These are phyloP conservation scores for Lithophane leautieri DNA, from an alignment of 2,888 invertebrate species.

Conservation along the genomic window DNA sequence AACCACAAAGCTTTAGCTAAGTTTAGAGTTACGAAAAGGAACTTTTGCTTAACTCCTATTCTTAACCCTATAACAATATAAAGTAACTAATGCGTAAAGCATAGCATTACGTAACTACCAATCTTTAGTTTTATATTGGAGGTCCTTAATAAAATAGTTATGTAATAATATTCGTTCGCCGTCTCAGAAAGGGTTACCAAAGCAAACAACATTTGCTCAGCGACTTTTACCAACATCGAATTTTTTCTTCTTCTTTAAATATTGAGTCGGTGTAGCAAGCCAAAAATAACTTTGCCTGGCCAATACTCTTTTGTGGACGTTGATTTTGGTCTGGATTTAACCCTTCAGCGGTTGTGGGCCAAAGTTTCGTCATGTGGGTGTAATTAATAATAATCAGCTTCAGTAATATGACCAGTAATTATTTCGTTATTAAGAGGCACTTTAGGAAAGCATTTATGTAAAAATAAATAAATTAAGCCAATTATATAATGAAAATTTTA, in stretches of 20 bases:
- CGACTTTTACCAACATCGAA: slow-evolving; percentile 31
- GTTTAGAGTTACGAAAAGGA: background rate
- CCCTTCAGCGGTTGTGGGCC: slow-evolving; percentile 5
- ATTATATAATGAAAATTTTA: too few relatives aligned
- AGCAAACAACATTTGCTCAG: slow-evolving; percentile 43
- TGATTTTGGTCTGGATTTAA: slow-evolving; percentile 39
- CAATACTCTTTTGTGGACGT: slow-evolving; percentile 22
- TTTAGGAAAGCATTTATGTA: background rate
- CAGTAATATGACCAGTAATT: background rate
- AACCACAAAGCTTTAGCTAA: background rate
- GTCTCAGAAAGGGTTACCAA: slow-evolving; percentile 40
- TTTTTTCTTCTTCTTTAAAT: slow-evolving; percentile 42
- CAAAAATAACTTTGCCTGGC: slow-evolving; percentile 24
- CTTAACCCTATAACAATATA: background rate
- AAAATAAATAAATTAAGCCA: background rate
- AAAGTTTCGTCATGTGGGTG: slow-evolving; percentile 19
- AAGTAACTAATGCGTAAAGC: background rate
- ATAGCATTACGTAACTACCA: slow-evolving; percentile 4
- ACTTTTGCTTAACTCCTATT: background rate
- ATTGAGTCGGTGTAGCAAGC: slow-evolving; percentile 38
- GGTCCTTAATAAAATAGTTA: slow-evolving; percentile 28
- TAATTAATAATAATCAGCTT: background rate
- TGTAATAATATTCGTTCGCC: slow-evolving; percentile 15
- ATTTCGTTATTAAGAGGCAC: background rate
- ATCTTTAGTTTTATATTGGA: slow-evolving; percentile 10